Base-by-base conservation (phyloP, 2,113 vertebrate species). In the Coturnix japonica region DNA sequence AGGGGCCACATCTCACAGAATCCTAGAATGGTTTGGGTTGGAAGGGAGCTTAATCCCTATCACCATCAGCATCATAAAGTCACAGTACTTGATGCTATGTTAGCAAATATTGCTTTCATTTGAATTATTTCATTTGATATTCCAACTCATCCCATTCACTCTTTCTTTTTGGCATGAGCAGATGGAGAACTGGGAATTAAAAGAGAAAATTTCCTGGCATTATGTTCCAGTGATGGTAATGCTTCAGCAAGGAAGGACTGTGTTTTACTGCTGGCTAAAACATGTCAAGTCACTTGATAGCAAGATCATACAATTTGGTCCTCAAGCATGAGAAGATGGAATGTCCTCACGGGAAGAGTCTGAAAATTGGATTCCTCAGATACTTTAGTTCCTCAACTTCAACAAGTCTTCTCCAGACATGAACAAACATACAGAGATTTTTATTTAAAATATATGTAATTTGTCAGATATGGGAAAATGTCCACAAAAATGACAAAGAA, bases 51-150 rank as follows among this genome's bases (percentile, higher is more conserved):
- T 59, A 59, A n/a, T 86, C 44, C 15, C 30, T 12, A 80, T 77
- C 85, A 74, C 78, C 44, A 57, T 31, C 30, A 37, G 15, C 85
- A 51, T 85, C 51, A 80, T 60, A 33, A 81, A 82, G 70, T 85
- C 60, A 75, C 59, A 57, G 26, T 88, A 54, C 33, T 21, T 95
- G 73, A 76, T 5, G 2, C 72, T 91, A 41, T 75, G 39, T 88
- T 66, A 96, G 61, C 76, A 93, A 95, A 95, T 95, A 94, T 79
- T 94, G 73, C 70, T 41, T 81, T 81, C 57, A 37, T 90, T 75
- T 93, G 57, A 93, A 81, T 92, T 70, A 89, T 77, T 90, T 93
- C 89, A 76, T 92, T 95, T 93, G 53, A 41, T 92, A 56, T 10
- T 49, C 39, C 47, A 31, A 25, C 31, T 89, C 18, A 39, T 73